These are phyloP conservation scores for Telmatochromis sp. DNA, from an alignment of 2,113 vertebrate species.

Conservation along the genomic window DNA sequence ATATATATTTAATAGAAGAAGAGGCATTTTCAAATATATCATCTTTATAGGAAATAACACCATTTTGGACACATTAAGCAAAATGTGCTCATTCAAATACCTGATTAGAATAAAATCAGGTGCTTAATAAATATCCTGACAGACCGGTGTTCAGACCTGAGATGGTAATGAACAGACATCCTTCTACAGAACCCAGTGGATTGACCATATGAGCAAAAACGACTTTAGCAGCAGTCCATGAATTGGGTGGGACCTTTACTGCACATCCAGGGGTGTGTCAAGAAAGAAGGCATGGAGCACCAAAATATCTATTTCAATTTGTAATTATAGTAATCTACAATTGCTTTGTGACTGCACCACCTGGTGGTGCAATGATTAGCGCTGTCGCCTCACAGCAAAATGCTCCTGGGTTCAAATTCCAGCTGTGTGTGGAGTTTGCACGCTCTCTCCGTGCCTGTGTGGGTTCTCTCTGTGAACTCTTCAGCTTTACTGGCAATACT, in stretches of 20 bases:
- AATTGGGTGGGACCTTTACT: background rate
- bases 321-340: background rate
- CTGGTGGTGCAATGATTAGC: background rate
- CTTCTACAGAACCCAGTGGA: background rate
- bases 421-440: background rate
- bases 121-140: background rate
- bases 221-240: background rate
- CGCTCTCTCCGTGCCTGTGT: fast-evolving
- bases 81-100: background rate
- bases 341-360: background rate
- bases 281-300: background rate
- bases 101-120: background rate
- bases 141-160: background rate
- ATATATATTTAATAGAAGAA: background rate
- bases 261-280: background rate
- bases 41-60: background rate
- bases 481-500: background rate
- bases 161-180: background rate
- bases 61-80: background rate
- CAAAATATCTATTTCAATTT: background rate
- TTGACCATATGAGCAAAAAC: background rate
- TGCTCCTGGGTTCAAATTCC: background rate
- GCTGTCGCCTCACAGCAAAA: background rate
- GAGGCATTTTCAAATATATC: background rate
- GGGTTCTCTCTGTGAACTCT: background rate